Evolutionary conservation across 2,113 vertebrate genomes (phyloP).

Genomic region (pig (Sus scrofa)): DNA sequence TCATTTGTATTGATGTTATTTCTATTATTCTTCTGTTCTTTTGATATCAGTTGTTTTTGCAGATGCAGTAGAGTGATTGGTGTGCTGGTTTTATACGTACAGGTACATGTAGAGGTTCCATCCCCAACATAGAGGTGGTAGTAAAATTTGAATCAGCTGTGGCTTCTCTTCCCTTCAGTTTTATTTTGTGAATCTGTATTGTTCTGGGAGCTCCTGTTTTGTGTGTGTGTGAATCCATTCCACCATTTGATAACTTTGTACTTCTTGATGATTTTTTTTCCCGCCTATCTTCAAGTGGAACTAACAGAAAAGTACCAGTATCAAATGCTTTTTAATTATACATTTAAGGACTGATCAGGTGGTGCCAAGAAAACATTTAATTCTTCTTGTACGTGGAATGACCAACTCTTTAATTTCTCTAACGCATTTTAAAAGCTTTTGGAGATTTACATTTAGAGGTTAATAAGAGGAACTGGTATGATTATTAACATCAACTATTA

Average conservation of each 20-base stretch:
- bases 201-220: slow-evolving; percentile 73
- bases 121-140: slow-evolving; percentile 74
- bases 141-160: slow-evolving; percentile 81
- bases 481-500: slow-evolving; percentile 54
- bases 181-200: slow-evolving; percentile 79
- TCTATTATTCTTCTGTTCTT: slow-evolving; percentile 78
- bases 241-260: slow-evolving; percentile 60
- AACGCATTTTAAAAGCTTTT: slow-evolving; percentile 60
- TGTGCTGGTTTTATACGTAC: slow-evolving; percentile 51
- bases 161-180: slow-evolving; percentile 79
- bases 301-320: slow-evolving; percentile 28
- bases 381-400: background rate
- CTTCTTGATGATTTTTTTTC: slow-evolving; percentile 70
- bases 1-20: slow-evolving; percentile 80
- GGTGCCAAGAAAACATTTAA: background rate
- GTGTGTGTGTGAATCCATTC: slow-evolving; percentile 73
- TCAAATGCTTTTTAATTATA: slow-evolving; percentile 23
- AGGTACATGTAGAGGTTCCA: slow-evolving; percentile 73
- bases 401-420: slow-evolving; percentile 50
- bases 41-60: slow-evolving; percentile 84
- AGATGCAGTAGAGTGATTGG: slow-evolving; percentile 78
- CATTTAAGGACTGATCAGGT: background rate
- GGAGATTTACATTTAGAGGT: slow-evolving; percentile 49
- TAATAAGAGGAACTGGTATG: slow-evolving; percentile 40
- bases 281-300: slow-evolving; percentile 52